phyloP scores from a whole-genome alignment of 2,888 invertebrate genomes.

The Molorchus minor region DNA sequence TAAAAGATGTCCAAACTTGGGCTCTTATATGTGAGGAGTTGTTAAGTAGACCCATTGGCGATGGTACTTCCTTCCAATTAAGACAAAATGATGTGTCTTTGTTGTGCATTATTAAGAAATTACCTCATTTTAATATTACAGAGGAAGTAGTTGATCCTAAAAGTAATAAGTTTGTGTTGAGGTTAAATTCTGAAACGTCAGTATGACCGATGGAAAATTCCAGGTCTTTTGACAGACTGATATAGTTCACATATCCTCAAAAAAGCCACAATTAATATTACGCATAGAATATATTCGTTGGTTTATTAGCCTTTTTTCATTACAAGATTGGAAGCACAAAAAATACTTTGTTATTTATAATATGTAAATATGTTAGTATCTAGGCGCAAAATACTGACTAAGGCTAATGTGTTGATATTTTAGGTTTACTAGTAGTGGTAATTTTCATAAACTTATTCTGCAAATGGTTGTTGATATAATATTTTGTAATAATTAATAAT shows the following conservation, averaged over 20 bases:
- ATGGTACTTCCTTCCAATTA: slow-evolving; percentile 89
- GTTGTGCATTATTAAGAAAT: slow-evolving; percentile 81
- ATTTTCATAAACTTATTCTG: no score
- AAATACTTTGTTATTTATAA: no score
- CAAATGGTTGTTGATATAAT: no score
- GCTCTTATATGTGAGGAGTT: slow-evolving; percentile 93
- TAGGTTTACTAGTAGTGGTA: no score
- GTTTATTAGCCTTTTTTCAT: no score
- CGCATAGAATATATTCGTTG: no score
- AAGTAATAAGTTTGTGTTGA: slow-evolving; percentile 92
- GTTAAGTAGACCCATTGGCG: slow-evolving; percentile 84
- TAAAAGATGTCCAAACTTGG: slow-evolving; percentile 91
- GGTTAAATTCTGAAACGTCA: slow-evolving; percentile 95
- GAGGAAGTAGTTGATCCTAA: slow-evolving; percentile 98
- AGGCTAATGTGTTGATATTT: no score
- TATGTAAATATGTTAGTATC: no score
- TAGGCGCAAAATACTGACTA: no score
- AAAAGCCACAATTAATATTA: no score
- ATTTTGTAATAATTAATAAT: no score
- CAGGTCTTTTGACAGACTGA: slow-evolving; percentile 58
- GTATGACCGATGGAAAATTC: slow-evolving; percentile 74
- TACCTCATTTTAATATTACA: slow-evolving; percentile 94
- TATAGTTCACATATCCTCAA: slow-evolving; percentile 48
- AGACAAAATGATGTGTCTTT: slow-evolving; percentile 93
- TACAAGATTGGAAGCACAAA: no score